Evolutionary conservation across 2,797 vertebrate genomes (phyloP), one percentile per base, ranked within the genome.

Genomic region (Lacerta bilineata): DNA sequence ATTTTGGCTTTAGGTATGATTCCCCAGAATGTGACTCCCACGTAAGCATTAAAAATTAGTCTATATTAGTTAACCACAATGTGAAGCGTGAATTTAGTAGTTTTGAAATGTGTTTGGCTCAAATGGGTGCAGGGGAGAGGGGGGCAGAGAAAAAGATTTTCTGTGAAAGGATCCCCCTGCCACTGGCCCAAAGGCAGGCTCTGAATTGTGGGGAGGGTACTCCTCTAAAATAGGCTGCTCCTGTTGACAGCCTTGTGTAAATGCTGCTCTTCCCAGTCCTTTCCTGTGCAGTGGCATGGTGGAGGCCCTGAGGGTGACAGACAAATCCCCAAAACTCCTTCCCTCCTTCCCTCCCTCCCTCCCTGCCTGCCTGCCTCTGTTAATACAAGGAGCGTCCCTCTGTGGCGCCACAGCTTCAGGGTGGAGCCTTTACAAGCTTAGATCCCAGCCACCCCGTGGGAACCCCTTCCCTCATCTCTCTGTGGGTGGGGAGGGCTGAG

Each of bases 371-470:
- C 71, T 85, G 15, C n/a, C 36, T 46, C 36, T 88, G 50, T 84
- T 81, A 69, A 80, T 68, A 76, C n/a, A 80, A 86, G 78, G 78
- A 81, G 71, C 59, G 55, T 59, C 33, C 78, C 25, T 64, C 23
- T 76, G 79, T 86, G 61, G 71, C 84, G 78, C 79, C 41, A 11
- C 95, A 95, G 92, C 86, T 93, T 93, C 93, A 92, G 94, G 95
- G 94, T 95, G 94, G 91, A 93, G 95, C 95, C 93, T 90, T 90
- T 90, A 81, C 59, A 69, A 77, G 86, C 43, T 85, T 80, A 61
- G 64, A 82, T 78, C 89, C 83, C 71, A 81, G 39, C 39, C 83
- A 77, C 17, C 46, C 55, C 36, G 10, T 85, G 86, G 61, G 88
- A 89, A 89, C 43, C 71, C 66, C 77, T 92, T 69, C 29, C 76